Percentiles rank a stretch among this genome's conserved stretches.
Evolutionary conservation across 2,888 invertebrate species (phyloP).

Genomic region (Troilus luridus): DNA sequence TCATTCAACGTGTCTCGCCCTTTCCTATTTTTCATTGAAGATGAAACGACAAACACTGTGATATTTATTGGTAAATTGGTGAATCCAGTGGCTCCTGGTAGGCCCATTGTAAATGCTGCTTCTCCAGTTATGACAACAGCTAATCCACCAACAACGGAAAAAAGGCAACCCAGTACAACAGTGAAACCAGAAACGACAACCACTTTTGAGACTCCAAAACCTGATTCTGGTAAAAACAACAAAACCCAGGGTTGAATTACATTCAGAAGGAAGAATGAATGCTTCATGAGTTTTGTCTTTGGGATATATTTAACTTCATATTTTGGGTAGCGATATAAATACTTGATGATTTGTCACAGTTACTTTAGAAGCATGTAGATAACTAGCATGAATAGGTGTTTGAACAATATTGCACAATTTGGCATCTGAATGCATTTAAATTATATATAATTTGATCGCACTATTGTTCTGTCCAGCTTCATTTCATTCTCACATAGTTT

Average conservation of each 20-base stretch:
- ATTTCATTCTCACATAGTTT: neutral
- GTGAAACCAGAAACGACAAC: neutral
- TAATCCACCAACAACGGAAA: neutral
- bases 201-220: neutral
- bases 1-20: slow-evolving; percentile 80
- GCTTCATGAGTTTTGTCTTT: neutral
- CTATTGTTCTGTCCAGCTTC: neutral
- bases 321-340: neutral
- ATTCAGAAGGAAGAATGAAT: neutral
- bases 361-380: neutral
- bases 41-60: slow-evolving; percentile 80
- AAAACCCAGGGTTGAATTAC: neutral
- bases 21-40: slow-evolving; percentile 85
- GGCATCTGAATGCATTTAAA: neutral
- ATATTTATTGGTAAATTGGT: slow-evolving; percentile 82
- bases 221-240: neutral
- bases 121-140: neutral
- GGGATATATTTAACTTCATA: neutral
- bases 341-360: neutral
- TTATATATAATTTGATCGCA: neutral
- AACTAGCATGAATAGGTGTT: neutral
- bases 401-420: neutral
- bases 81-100: slow-evolving; percentile 73
- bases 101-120: slow-evolving; percentile 54
- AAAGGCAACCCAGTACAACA: neutral